A percentile compares a stretch with the other conserved stretches of the same genome.
phyloP scores from a whole-genome alignment of 2,888 invertebrate species.

The Nephrotoma guestfalica region DNA sequence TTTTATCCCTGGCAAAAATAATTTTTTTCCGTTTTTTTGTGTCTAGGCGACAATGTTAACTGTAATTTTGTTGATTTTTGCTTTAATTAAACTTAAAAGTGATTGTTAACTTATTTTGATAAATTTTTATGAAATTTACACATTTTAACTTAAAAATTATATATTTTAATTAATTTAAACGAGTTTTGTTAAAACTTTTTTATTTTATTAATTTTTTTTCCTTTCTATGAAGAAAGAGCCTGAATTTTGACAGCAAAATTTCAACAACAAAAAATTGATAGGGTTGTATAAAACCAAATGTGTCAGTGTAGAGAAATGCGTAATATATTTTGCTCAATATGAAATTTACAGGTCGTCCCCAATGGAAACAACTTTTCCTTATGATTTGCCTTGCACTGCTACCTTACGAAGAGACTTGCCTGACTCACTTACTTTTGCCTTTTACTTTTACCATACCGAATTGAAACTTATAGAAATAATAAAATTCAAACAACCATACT shows the following conservation, averaged over 20 bases:
- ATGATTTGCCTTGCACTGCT: too few relatives aligned
- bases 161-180: neutral
- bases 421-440: too few relatives aligned
- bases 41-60: neutral
- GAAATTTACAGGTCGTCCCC: too few relatives aligned
- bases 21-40: neutral
- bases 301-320: neutral
- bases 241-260: neutral
- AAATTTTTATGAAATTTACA: neutral
- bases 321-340: neutral
- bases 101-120: neutral
- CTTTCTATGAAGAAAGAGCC: neutral
- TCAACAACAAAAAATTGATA: neutral
- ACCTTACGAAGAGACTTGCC: too few relatives aligned
- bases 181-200: neutral
- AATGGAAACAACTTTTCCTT: too few relatives aligned
- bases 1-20: neutral
- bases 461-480: too few relatives aligned
- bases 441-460: too few relatives aligned
- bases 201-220: neutral
- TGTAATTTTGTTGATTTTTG: neutral
- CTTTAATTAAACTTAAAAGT: neutral
- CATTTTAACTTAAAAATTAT: neutral
- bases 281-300: neutral
- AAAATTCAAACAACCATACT: too few relatives aligned